Percentiles rank a stretch among this genome's conserved stretches.
phyloP scores from a whole-genome alignment of 2,797 vertebrate genomes.

The Lemur catta region DNA sequence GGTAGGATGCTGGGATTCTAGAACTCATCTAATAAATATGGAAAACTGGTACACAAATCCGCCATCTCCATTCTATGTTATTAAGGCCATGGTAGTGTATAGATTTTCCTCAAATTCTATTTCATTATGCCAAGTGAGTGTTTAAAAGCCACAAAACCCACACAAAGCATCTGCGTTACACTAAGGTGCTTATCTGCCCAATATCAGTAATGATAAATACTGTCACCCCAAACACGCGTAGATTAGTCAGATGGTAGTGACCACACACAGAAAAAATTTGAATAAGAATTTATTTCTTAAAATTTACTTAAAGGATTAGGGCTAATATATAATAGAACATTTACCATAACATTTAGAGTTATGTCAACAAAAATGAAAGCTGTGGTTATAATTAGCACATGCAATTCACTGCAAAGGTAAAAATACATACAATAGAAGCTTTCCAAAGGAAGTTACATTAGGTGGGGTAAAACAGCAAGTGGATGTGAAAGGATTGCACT shows the following conservation, averaged over 20 bases:
- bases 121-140: neutral
- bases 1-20: neutral
- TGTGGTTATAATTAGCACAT: constrained; percentile 28
- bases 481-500: neutral
- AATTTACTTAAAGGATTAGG: constrained; percentile 46
- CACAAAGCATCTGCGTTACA: neutral
- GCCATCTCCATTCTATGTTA: neutral
- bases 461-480: neutral
- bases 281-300: constrained; percentile 61
- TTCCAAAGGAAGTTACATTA: neutral
- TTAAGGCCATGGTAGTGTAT: neutral
- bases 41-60: neutral
- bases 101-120: neutral
- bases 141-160: neutral
- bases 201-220: neutral
- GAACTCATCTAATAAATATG: neutral
- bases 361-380: constrained; percentile 20
- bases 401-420: constrained; percentile 26
- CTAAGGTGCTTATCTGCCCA: neutral
- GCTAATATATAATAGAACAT: constrained; percentile 8
- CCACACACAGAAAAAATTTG: neutral
- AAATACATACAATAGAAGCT: neutral
- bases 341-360: constrained; percentile 42
- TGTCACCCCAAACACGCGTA: neutral
- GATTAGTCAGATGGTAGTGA: neutral